Percentiles rank a stretch among this genome's conserved stretches.
These are phyloP conservation scores for Dendrophyllia cribrosa DNA, from an alignment of 64 coral and sea anemone genomes.

Conservation along the genomic window DNA sequence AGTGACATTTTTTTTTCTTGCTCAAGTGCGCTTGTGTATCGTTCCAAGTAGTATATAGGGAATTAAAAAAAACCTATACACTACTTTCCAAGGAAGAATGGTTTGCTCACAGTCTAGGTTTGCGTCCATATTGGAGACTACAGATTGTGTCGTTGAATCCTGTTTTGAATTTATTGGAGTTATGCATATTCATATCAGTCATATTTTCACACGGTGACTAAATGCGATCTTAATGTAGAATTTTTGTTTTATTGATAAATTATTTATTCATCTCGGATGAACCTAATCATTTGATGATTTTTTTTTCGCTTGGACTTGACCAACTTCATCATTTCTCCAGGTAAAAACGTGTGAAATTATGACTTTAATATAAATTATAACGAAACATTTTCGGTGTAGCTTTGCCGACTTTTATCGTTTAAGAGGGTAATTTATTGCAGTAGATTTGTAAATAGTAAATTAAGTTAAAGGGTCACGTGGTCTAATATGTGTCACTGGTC, in stretches of 20 bases:
- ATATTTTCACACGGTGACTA: neutral
- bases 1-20: neutral
- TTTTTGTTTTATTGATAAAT: too few relatives aligned
- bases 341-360: conserved; percentile 12
- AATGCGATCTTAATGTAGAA: neutral
- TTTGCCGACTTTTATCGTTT: neutral
- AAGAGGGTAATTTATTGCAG: conserved; percentile 12
- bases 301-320: neutral
- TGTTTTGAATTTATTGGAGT: neutral
- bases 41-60: too few relatives aligned
- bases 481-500: neutral
- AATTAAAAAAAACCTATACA: too few relatives aligned
- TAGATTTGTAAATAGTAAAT: conserved; percentile 26
- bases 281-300: too few relatives aligned
- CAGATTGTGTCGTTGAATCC: neutral
- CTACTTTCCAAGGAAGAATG: neutral
- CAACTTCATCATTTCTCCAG: neutral
- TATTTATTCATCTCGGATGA: neutral
- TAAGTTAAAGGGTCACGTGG: neutral
- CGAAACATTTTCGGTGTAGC: neutral
- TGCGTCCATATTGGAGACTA: neutral
- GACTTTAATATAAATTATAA: neutral
- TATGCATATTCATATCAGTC: neutral
- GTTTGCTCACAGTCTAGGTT: neutral
- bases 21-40: too few relatives aligned